These are phyloP conservation scores for Cyprinodon brontotheroides DNA, from an alignment of 2,113 vertebrate species.

Conservation along the genomic window DNA sequence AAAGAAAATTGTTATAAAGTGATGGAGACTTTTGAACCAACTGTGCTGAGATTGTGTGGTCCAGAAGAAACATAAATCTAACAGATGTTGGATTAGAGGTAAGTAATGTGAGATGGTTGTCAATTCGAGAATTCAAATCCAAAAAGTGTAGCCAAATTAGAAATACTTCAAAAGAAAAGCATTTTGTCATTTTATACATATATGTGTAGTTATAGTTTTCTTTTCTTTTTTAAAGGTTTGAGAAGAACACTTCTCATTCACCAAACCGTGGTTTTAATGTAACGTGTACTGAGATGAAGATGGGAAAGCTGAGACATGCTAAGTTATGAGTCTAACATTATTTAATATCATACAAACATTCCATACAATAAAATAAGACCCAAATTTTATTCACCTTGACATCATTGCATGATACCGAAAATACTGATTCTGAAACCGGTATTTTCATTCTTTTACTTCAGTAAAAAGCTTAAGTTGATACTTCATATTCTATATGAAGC, in stretches of 20 bases:
- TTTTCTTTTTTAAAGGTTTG: slow-evolving; percentile 8
- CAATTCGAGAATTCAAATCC: slow-evolving; percentile 36
- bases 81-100: slow-evolving; percentile 17
- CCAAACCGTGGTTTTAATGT: slow-evolving; percentile 18
- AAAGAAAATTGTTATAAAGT: slow-evolving; percentile 41
- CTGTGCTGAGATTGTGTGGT: slow-evolving; percentile 52
- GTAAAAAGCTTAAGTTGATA: neutral
- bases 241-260: slow-evolving; percentile 4
- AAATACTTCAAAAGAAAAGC: neutral
- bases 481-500: neutral
- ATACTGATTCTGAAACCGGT: too few species aligned
- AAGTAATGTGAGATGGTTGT: slow-evolving; percentile 15
- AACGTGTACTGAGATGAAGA: slow-evolving; percentile 30
- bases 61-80: slow-evolving; percentile 45
- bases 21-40: slow-evolving; percentile 24
- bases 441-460: neutral
- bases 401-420: slow-evolving; percentile 4
- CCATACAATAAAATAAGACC: slow-evolving; percentile 38
- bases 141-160: neutral
- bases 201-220: neutral
- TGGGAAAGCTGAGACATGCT: slow-evolving; percentile 34
- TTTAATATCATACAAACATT: slow-evolving; percentile 28
- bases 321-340: slow-evolving; percentile 41
- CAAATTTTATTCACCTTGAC: slow-evolving; percentile 10
- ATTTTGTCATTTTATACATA: neutral